Conservation (phyloP, 1,140 invertebrate species). For the Oedothorax gibbosus region DNA sequence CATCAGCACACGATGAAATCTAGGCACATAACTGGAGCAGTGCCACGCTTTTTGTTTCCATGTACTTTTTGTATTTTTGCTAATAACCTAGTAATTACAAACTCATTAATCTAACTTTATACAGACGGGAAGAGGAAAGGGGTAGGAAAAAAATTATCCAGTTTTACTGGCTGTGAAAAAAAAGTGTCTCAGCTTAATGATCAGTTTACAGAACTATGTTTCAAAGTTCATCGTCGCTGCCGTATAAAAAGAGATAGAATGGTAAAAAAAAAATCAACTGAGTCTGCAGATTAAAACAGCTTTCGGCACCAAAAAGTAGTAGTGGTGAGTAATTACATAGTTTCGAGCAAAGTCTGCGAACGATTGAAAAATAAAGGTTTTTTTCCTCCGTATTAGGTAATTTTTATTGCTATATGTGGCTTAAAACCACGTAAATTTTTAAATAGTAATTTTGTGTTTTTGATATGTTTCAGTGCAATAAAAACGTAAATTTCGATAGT, state of each 20-base stretch:
- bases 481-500: too few species aligned
- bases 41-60: conserved; percentile 40
- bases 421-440: too few species aligned
- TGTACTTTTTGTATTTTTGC: conserved; percentile 36
- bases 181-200: conserved; percentile 58
- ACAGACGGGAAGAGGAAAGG: conserved; percentile 37
- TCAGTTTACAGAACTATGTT: conserved; percentile 58
- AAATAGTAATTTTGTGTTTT: too few species aligned
- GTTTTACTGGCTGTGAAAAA: background rate
- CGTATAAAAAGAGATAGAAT: conserved; percentile 31
- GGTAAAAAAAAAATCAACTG: background rate
- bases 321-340: conserved; percentile 49
- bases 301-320: conserved; percentile 51
- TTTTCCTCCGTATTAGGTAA: conserved; percentile 22
- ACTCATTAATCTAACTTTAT: conserved; percentile 61
- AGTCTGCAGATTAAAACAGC: conserved; percentile 44
- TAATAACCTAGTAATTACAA: conserved; percentile 61
- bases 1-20: conserved; percentile 46
- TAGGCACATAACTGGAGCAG: conserved; percentile 30
- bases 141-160: conserved; percentile 31
- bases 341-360: conserved; percentile 19
- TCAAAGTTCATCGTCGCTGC: conserved; percentile 48
- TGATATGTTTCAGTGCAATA: too few species aligned
- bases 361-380: conserved; percentile 29
- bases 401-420: conserved; percentile 35